Evolutionary conservation across 2,113 vertebrate species (phyloP).

Genomic region (Neolamprologus ventralis): DNA sequence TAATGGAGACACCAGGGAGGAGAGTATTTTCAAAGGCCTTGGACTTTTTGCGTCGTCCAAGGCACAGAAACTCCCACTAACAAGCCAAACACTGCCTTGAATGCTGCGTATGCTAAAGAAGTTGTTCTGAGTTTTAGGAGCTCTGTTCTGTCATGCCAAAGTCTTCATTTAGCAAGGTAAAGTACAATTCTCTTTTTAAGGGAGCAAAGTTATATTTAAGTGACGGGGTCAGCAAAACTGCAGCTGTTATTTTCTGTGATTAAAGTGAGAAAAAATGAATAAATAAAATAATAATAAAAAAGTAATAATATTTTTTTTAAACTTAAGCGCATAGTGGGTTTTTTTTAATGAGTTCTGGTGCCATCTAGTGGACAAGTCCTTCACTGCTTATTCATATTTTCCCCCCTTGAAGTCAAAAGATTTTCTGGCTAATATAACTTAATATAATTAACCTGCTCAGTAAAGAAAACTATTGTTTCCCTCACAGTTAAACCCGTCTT

Average conservation of each 20-base stretch:
- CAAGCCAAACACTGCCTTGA: background rate
- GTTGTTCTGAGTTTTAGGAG: background rate
- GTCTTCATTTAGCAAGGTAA: background rate
- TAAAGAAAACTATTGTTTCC: background rate
- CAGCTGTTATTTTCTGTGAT: background rate
- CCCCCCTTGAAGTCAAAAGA: background rate
- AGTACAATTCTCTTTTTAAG: background rate
- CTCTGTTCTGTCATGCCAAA: background rate
- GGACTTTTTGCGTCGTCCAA: background rate
- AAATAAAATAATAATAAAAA: background rate
- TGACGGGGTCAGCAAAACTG: background rate
- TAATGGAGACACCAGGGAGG: background rate
- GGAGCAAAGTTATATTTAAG: background rate
- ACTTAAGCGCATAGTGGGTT: background rate
- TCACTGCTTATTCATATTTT: background rate
- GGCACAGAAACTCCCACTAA: background rate
- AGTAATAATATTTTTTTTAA: rapidly evolving
- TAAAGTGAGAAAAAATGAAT: background rate
- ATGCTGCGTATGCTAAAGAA: background rate
- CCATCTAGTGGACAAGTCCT: background rate
- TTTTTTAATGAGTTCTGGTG: background rate
- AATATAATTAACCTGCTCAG: background rate
- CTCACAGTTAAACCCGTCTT: background rate
- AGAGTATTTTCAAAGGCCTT: background rate
- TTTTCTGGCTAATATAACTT: background rate